phyloP scores from a whole-genome alignment of 2,888 invertebrate species.

The Caenorhabditis sp. region DNA sequence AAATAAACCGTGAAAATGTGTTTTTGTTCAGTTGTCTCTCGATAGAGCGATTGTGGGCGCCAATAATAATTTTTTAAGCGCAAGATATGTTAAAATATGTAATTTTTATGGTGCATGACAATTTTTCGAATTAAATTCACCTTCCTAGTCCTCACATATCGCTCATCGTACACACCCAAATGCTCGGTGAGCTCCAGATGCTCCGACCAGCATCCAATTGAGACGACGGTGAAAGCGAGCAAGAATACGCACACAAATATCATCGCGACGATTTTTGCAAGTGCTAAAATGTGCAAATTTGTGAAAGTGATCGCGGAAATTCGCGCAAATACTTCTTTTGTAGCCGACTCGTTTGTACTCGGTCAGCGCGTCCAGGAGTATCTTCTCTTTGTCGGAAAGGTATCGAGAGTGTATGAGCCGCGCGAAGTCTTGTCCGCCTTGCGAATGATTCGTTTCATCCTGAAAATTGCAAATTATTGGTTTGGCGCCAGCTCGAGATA shows the following conservation, averaged over 20 bases:
- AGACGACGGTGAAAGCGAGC: conserved; percentile 46
- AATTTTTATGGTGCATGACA: too few relatives aligned
- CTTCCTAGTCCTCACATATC: conserved; percentile 51
- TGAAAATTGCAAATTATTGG: conserved; percentile 6
- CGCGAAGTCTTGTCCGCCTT: conserved; percentile 46
- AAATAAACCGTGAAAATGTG: too few relatives aligned
- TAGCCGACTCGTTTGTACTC: conserved; percentile 50
- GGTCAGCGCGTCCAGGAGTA: conserved; percentile 37
- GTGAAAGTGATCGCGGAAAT: not conserved
- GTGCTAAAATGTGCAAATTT: conserved; percentile 15
- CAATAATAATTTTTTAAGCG: too few relatives aligned
- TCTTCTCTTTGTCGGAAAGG: conserved; percentile 47
- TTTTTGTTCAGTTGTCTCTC: too few relatives aligned
- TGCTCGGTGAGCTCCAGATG: conserved; percentile 50
- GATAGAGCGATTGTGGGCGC: too few relatives aligned
- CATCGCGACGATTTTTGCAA: conserved; percentile 29
- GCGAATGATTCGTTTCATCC: conserved; percentile 28
- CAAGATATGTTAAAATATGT: too few relatives aligned
- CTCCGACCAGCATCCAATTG: conserved; percentile 55
- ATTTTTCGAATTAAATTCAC: too few relatives aligned
- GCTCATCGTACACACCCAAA: conserved; percentile 50
- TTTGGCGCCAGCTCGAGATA: not conserved
- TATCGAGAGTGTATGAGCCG: conserved; percentile 37
- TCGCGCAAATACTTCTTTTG: conserved; percentile 47
- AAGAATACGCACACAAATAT: conserved; percentile 35